Conservation (phyloP, 2,888 invertebrate genomes). For the Alviniconcha strummeri region DNA sequence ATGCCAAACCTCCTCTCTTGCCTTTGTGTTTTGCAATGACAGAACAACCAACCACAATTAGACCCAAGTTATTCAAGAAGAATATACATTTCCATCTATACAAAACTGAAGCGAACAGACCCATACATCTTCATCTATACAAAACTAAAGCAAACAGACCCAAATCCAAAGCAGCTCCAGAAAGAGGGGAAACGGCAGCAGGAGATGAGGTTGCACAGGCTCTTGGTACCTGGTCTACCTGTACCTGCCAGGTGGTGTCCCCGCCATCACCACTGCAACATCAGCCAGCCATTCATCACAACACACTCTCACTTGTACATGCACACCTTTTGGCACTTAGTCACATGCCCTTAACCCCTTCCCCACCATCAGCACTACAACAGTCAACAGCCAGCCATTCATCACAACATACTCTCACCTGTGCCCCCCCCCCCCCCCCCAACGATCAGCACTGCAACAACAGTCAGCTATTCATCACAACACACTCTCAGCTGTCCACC, state of each 20-base stretch:
- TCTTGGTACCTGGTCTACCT: conserved; percentile 33
- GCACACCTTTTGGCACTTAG: neutral
- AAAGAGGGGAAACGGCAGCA: conserved; percentile 33
- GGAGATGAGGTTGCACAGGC: conserved; percentile 19
- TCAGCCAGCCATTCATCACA: neutral
- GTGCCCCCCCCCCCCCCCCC: too few species aligned
- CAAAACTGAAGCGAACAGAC: too few species aligned
- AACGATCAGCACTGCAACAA: too few species aligned
- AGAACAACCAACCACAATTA: too few species aligned
- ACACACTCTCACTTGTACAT: neutral
- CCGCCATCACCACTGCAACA: neutral
- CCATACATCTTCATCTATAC: too few species aligned
- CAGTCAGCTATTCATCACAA: too few species aligned
- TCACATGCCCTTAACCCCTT: neutral
- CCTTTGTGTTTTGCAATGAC: too few species aligned
- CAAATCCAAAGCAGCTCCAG: neutral
- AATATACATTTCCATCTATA: too few species aligned
- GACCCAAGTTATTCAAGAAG: too few species aligned
- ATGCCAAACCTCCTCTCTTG: too few species aligned
- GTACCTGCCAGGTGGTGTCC: conserved; percentile 7
- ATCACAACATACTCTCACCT: too few species aligned
- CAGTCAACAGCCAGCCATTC: neutral
- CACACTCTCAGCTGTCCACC: neutral
- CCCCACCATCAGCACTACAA: neutral
- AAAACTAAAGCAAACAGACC: too few species aligned